phyloP scores from a whole-genome alignment of 2,888 invertebrate genomes.

The Gisinianus flammeolus region DNA sequence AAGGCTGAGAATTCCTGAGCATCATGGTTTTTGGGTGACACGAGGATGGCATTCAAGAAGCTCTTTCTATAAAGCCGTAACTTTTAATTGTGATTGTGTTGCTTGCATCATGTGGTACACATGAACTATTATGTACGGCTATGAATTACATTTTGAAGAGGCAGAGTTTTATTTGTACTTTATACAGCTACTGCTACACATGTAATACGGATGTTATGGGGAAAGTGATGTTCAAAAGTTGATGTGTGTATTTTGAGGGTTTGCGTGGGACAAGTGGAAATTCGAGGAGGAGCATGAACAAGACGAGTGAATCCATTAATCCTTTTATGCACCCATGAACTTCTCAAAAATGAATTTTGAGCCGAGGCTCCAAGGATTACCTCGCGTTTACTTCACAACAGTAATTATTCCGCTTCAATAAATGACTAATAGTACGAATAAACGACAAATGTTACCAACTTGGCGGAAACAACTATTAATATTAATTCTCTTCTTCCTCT shows the following conservation, averaged over 20 bases:
- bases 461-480: slow-evolving; percentile 16
- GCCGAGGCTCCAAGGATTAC: neutral
- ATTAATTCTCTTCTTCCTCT: neutral
- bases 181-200: neutral
- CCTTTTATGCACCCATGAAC: slow-evolving; percentile 26
- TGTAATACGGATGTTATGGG: neutral
- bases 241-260: neutral
- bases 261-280: neutral
- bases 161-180: neutral
- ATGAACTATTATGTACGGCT: neutral
- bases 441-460: slow-evolving; percentile 5
- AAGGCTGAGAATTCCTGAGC: too few species aligned
- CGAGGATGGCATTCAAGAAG: too few species aligned
- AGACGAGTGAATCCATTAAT: slow-evolving; percentile 25
- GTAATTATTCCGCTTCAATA: slow-evolving; percentile 24
- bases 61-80: neutral
- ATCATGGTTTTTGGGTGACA: neutral
- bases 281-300: neutral
- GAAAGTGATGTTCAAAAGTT: neutral
- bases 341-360: slow-evolving; percentile 27
- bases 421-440: slow-evolving; percentile 21
- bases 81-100: neutral
- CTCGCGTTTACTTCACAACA: slow-evolving; percentile 1
- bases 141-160: neutral
- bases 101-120: neutral